Conservation (phyloP, 2,113 vertebrate genomes). For the Austrofundulus limnaeus region DNA sequence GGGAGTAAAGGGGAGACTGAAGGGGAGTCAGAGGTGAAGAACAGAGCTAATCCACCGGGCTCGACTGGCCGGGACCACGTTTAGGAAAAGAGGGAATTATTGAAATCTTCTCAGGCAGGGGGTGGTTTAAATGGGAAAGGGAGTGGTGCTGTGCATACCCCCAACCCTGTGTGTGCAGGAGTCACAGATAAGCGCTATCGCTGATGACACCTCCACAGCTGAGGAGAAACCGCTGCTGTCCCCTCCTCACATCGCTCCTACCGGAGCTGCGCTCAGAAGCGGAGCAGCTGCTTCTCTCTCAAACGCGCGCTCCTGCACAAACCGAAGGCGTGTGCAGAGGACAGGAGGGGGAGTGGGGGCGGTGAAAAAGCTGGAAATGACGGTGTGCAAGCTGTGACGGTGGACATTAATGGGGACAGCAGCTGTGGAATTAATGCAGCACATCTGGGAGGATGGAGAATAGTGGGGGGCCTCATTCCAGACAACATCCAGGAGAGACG, state of each 20-base stretch:
- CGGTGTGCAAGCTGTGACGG: slow-evolving; percentile 70
- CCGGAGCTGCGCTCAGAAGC: slow-evolving; percentile 55
- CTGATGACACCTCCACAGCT: slow-evolving; percentile 63
- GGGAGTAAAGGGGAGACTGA: not conserved
- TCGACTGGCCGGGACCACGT: slow-evolving; percentile 43
- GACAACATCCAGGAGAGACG: slow-evolving; percentile 26
- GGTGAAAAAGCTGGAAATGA: slow-evolving; percentile 55
- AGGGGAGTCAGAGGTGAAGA: slow-evolving; percentile 15
- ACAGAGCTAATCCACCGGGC: slow-evolving; percentile 44
- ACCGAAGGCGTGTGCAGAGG: slow-evolving; percentile 9
- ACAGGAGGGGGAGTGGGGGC: slow-evolving; percentile 5
- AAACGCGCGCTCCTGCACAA: slow-evolving; percentile 13
- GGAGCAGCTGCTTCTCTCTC: slow-evolving; percentile 49
- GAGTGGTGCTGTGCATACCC: slow-evolving; percentile 21
- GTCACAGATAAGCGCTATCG: slow-evolving; percentile 49
- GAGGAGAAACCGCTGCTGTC: slow-evolving; percentile 53
- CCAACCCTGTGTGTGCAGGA: slow-evolving; percentile 10
- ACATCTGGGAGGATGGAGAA: slow-evolving; percentile 71
- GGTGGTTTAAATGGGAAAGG: slow-evolving; percentile 58
- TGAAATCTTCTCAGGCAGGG: slow-evolving; percentile 63
- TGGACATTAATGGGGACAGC: slow-evolving; percentile 73
- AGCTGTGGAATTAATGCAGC: slow-evolving; percentile 78
- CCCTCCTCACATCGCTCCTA: slow-evolving; percentile 51
- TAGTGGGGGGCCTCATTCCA: slow-evolving; percentile 31
- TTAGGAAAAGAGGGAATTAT: slow-evolving; percentile 63